These are phyloP conservation scores for Pocillopora meandrina DNA, from an alignment of 92 coral and sea anemone genomes.

Conservation along the genomic window DNA sequence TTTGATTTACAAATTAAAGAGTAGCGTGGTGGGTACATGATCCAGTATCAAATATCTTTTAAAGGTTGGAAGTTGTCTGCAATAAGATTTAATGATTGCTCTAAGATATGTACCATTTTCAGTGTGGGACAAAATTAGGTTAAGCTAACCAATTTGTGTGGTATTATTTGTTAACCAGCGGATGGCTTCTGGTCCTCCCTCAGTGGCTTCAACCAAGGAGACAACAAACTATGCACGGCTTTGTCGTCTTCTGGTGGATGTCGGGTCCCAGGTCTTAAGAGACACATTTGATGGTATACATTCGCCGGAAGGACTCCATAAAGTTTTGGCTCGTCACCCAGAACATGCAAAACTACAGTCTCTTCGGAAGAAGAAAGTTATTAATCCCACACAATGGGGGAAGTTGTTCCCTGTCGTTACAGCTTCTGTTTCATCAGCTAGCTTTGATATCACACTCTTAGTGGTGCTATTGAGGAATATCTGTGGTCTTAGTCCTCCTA, in stretches of 20 bases:
- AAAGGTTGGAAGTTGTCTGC: too few relatives aligned
- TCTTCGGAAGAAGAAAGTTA: conserved; percentile 9
- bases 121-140: too few relatives aligned
- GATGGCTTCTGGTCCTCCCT: background rate
- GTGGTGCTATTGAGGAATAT: conserved; percentile 7
- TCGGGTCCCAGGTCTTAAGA: background rate
- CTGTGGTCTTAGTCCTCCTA: background rate
- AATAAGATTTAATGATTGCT: too few relatives aligned
- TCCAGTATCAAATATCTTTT: too few relatives aligned
- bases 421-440: conserved; percentile 7
- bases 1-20: too few relatives aligned
- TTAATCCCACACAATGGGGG: conserved; percentile 23
- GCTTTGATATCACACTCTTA: conserved; percentile 18
- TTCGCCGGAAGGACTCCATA: conserved; percentile 12
- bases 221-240: background rate
- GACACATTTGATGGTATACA: conserved; percentile 1
- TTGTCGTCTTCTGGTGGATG: background rate
- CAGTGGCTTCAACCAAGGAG: background rate
- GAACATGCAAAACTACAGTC: conserved; percentile 4
- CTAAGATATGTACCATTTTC: too few relatives aligned
- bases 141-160: background rate
- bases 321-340: background rate
- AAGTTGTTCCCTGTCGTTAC: background rate
- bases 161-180: background rate
- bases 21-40: too few relatives aligned